Evolutionary conservation across 2,888 invertebrate genomes (phyloP), one percentile per base, ranked within the genome.

Genomic region (Serrognathus titanus): DNA sequence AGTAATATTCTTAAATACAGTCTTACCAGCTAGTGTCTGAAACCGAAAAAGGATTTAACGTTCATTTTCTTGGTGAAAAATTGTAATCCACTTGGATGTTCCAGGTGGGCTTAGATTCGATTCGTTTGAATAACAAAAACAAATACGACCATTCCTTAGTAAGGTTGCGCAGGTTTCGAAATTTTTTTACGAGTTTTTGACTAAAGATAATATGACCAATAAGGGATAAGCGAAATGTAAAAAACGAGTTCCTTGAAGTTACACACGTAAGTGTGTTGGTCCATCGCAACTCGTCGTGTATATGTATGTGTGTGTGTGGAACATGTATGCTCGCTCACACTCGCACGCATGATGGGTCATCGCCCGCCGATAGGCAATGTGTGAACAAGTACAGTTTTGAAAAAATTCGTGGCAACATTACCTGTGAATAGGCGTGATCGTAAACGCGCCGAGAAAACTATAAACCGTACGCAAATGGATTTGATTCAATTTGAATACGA

Each of bases 341-440:
- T 62, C 59, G 40, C 58, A 61, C 59, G 60, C 63, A 63, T 57
- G 61, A 61, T 63, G 61, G 63, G 63, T 63, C 63, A 63, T 58
- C 62, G 60, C 50, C 57, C 57, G 55, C 57, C 53, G 62, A 63
- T 62, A 62, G 62, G 60, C 56, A 62, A 63, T 63, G 63, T 63
- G 62, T 62, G 62, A 60, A 62, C 62, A 63, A 57, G 59, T 61
- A 62, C 62, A 61, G 60, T 58, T 62, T 57, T 53, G 55, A 55
- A 57, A 55, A 61, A 63, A 62, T 60, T 57, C 59, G 54, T 56
- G 45, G 55, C 60, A 57, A 59, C 61, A 48, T 48, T 48, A 53
- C 47, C 47, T 47, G 53, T 53, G 47, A 53, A 53, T 47, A 59
- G 51, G 36, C 43, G 43, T 43, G 20, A 43, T 43, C 43, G 43